phyloP scores from a whole-genome alignment of 92 coral and sea anemone species.

The Anthopleura xanthogrammica region DNA sequence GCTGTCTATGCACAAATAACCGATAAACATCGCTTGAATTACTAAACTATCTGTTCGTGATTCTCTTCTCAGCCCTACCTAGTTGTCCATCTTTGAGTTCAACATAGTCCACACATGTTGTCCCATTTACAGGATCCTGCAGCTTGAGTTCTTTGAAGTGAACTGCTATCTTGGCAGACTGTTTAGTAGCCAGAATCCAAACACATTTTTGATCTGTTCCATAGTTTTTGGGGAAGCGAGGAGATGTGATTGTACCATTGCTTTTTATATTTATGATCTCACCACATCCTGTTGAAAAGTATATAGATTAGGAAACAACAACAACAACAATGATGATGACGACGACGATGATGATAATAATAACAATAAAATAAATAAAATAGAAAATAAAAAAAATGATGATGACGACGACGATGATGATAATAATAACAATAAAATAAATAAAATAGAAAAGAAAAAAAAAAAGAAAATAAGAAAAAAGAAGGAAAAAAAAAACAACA shows the following conservation, averaged over 20 bases:
- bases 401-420: too few relatives aligned
- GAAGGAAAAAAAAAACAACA: too few relatives aligned
- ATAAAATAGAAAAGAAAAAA: neutral
- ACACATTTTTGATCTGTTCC: conserved; percentile 54
- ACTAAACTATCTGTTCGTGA: too few relatives aligned
- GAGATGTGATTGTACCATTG: conserved; percentile 55
- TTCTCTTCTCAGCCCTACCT: conserved; percentile 29
- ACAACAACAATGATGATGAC: too few relatives aligned
- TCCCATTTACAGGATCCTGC: conserved; percentile 35
- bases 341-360: too few relatives aligned
- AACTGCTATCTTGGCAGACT: conserved; percentile 36
- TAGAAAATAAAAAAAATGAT: neutral
- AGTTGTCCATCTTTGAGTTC: conserved; percentile 72
- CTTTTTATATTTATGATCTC: conserved; percentile 36
- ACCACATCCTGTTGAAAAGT: conserved; percentile 64
- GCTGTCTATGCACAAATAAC: too few relatives aligned
- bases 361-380: neutral
- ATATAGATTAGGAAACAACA: too few relatives aligned
- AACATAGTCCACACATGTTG: conserved; percentile 60
- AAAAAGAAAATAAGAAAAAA: too few relatives aligned
- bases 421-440: neutral
- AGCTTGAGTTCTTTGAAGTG: conserved; percentile 50
- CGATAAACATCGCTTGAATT: neutral
- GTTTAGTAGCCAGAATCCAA: conserved; percentile 57
- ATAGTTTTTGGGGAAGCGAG: conserved; percentile 55